A percentile compares a stretch with the other conserved stretches of the same genome.
Evolutionary conservation across 2,113 vertebrate genomes (phyloP).

Genomic region (Dolichotis patagonum): DNA sequence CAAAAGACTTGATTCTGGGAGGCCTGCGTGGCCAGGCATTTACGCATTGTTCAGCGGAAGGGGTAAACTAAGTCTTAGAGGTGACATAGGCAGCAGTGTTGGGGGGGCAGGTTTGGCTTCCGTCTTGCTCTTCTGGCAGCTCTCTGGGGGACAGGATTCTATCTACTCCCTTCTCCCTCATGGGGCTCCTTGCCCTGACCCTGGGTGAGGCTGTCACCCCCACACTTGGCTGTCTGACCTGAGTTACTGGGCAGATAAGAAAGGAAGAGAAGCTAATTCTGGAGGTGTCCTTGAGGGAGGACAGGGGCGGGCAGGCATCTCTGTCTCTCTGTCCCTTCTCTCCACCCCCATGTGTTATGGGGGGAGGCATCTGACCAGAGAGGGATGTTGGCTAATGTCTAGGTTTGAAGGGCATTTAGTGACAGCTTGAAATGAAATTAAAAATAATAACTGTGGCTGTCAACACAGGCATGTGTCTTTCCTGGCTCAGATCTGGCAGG

Average conservation of each 20-base stretch:
- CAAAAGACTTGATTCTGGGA: neutral
- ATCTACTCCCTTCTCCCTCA: neutral
- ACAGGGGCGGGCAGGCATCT: neutral
- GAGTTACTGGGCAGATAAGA: constrained; percentile 75
- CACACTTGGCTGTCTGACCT: constrained; percentile 69
- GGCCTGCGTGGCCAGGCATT: neutral
- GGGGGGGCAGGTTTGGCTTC: neutral
- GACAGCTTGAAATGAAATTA: constrained; percentile 55
- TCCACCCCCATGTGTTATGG: neutral
- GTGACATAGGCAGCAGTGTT: neutral
- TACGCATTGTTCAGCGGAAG: neutral
- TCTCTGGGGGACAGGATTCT: neutral
- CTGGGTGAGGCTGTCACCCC: constrained; percentile 71
- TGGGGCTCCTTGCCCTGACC: constrained; percentile 55
- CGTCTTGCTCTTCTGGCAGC: neutral
- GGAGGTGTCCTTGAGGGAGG: constrained; percentile 72
- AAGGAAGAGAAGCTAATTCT: constrained; percentile 75
- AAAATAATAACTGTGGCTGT: constrained; percentile 59
- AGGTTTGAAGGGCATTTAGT: constrained; percentile 53
- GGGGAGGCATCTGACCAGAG: neutral
- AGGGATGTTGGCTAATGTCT: constrained; percentile 21
- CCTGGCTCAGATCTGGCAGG: constrained; percentile 29
- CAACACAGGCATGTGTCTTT: neutral
- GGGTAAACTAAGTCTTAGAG: constrained; percentile 46
- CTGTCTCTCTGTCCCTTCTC: constrained; percentile 18